phyloP scores from a whole-genome alignment of 2,797 vertebrate species.

The Danio aesculapii region DNA sequence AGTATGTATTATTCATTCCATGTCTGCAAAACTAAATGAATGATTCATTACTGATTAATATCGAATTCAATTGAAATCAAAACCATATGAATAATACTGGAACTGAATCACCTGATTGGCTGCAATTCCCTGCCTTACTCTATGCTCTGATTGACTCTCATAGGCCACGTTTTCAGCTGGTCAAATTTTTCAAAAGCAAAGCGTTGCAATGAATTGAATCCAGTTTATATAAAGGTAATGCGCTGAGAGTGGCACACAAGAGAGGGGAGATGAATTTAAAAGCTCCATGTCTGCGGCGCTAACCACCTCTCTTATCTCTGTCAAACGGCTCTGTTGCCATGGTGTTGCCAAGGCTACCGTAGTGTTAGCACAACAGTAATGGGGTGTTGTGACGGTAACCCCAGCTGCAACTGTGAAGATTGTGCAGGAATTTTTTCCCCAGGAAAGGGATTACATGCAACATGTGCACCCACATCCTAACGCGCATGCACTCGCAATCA shows the following conservation, averaged over 20 bases:
- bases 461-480: conserved; percentile 27
- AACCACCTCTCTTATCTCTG: conserved; percentile 62
- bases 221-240: conserved; percentile 23
- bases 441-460: conserved; percentile 45
- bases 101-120: no score
- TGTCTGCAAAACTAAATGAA: no score
- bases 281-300: conserved; percentile 38
- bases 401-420: conserved; percentile 56
- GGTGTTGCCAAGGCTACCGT: conserved; percentile 63
- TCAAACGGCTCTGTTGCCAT: conserved; percentile 61
- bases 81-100: no score
- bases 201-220: conserved; percentile 32
- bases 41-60: no score
- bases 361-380: conserved; percentile 59
- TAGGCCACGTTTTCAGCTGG: conserved; percentile 31
- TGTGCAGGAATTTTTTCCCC: conserved; percentile 42
- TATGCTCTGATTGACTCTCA: conserved; percentile 26
- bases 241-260: neutral
- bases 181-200: conserved; percentile 16
- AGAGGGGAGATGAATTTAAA: conserved; percentile 54
- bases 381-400: conserved; percentile 63
- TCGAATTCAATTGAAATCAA: no score
- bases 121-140: neutral
- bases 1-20: no score
- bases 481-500: conserved; percentile 16